Base-by-base conservation (phyloP, 2,888 invertebrate species). In the Thecocarcelia acutangulata region DNA sequence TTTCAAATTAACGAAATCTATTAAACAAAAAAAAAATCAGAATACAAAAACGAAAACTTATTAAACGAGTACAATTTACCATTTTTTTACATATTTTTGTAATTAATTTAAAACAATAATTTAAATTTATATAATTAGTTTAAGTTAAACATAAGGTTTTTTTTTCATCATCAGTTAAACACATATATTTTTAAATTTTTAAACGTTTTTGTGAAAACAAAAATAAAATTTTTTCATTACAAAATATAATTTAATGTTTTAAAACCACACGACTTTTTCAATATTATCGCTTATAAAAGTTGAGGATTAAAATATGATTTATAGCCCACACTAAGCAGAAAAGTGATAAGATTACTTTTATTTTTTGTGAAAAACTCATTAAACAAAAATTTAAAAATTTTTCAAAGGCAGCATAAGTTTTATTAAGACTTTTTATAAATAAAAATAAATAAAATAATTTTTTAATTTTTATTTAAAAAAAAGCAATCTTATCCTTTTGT, bases 11-110 rank as follows among this genome's bases (percentile, higher is more conserved):
- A 64, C 1, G 48, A 37, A 33, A 42, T 24, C 17, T 17, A 21
- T n/a, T 2, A n/a, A 3, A 24, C 28, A 3, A 54, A 44, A 44
- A 17, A 8, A 15, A 58, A 24, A 4, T 70, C 21, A 9, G 42
- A 68, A 68, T 12, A 52, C 11, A 21, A 12, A 33, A 46, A 58
- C 58, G 48, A 66, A 58, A 56, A 48, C 56, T 74, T 66, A 74
- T 74, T 74, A 46, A 74, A 52, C 42, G 52, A 64, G 64, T 74
- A 64, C 44, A 76, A 69, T 59, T 46, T 28, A 56, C 28, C 28
- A 52, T 19, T 40, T 58, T 74, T 59, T 63, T 63, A 19, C n/a
- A 72, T 3, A n/a, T 19, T 33, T 59, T 72, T 50, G 40, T 44
- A 54, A 19, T 54, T 63, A 33, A 33, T 54, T 61, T 63, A n/a